A percentile compares a stretch with the other conserved stretches of the same genome.
phyloP scores from a whole-genome alignment of 2,113 vertebrate genomes.

The Orthonyx spaldingii region DNA sequence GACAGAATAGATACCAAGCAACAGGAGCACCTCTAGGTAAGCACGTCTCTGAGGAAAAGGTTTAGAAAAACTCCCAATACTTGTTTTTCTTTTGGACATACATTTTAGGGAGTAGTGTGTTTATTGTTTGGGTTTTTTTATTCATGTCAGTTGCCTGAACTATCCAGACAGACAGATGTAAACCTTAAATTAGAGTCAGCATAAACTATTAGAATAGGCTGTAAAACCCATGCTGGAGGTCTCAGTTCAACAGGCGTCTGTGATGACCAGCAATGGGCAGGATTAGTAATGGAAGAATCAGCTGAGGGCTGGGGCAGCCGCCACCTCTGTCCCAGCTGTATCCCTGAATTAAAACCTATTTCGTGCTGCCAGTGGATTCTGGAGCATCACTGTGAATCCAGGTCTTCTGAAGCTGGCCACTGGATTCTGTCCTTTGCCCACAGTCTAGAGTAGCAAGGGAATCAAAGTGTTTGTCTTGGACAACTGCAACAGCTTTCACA shows the following conservation, averaged over 20 bases:
- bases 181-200: not conserved
- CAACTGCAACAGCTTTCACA: not conserved
- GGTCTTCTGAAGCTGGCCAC: not conserved
- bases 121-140: not conserved
- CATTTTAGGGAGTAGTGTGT: not conserved
- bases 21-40: not conserved
- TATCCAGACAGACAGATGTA: not conserved
- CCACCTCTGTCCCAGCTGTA: fast-evolving
- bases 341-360: not conserved
- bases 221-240: not conserved
- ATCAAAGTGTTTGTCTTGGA: not conserved
- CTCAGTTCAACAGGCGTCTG: not conserved
- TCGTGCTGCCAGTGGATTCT: not conserved
- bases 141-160: not conserved
- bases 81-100: not conserved
- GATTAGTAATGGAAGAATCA: not conserved
- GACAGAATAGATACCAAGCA: not conserved
- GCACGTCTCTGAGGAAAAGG: not conserved
- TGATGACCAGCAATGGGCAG: not conserved
- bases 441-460: not conserved
- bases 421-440: not conserved
- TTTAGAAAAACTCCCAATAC: not conserved
- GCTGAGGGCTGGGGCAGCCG: not conserved
- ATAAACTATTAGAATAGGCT: not conserved
- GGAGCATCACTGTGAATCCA: not conserved